Conservation (phyloP, 2,888 invertebrate species). For the Eulithis prunata region DNA sequence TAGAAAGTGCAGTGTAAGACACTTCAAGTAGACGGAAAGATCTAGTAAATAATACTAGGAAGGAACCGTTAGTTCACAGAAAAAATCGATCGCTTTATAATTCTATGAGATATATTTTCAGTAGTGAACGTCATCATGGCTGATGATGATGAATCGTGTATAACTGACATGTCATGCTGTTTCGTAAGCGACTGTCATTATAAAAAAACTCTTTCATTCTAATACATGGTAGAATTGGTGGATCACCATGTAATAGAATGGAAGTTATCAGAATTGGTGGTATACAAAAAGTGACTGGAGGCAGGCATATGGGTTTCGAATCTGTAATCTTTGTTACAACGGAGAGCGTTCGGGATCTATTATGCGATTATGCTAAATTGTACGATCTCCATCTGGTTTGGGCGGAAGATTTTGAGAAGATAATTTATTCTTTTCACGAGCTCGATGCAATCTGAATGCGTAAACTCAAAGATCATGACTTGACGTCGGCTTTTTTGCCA, state of each 20-base stretch:
- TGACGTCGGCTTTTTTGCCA: slow-evolving; percentile 38
- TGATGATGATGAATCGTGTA: too few species aligned
- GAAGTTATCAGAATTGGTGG: too few species aligned
- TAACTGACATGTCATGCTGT: too few species aligned
- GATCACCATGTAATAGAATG: too few species aligned
- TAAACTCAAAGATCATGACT: slow-evolving; percentile 29
- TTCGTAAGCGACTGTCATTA: too few species aligned
- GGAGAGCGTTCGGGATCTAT: slow-evolving; percentile 52
- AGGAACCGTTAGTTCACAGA: too few species aligned
- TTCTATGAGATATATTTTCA: too few species aligned
- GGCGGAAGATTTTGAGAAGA: slow-evolving; percentile 36
- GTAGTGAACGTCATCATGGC: too few species aligned
- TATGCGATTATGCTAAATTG: slow-evolving; percentile 59
- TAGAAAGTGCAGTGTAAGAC: too few species aligned
- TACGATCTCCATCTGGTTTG: slow-evolving; percentile 50
- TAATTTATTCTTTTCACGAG: slow-evolving; percentile 59
- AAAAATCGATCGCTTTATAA: too few species aligned
- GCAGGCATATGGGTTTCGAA: not conserved
- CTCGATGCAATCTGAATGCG: slow-evolving; percentile 29
- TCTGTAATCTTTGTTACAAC: slow-evolving; percentile 57
- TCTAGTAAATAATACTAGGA: too few species aligned
- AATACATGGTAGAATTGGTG: not conserved
- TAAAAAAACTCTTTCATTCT: not conserved
- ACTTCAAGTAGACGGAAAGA: too few species aligned
- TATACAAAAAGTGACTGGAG: not conserved